These are phyloP conservation scores for Zootoca vivipara DNA, from an alignment of 2,113 vertebrate genomes.

Conservation along the genomic window DNA sequence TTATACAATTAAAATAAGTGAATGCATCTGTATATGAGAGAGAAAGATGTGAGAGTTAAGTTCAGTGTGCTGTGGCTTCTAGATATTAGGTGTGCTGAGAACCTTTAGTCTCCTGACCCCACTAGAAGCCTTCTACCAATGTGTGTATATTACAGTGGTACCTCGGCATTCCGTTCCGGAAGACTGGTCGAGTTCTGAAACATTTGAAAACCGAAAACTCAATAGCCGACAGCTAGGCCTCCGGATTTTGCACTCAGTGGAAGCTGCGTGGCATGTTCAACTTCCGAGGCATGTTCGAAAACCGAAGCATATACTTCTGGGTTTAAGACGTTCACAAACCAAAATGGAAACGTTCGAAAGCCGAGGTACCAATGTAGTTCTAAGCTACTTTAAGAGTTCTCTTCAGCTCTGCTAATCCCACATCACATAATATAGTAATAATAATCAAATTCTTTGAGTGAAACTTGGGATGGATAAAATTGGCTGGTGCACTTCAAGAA, in stretches of 20 bases:
- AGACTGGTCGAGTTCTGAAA: too few species aligned
- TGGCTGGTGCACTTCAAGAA: not conserved
- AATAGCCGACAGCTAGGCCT: too few species aligned
- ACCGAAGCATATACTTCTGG: too few species aligned
- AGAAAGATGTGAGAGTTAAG: not conserved
- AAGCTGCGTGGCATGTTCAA: too few species aligned
- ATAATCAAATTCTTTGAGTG: not conserved
- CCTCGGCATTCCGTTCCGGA: too few species aligned
- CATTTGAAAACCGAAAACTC: too few species aligned
- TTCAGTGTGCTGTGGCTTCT: not conserved
- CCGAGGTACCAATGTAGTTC: too few species aligned
- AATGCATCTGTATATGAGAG: not conserved
- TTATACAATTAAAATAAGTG: not conserved
- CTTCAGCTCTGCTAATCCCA: not conserved
- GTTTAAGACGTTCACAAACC: too few species aligned
- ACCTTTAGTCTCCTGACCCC: not conserved
- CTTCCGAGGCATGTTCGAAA: too few species aligned
- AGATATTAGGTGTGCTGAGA: not conserved
- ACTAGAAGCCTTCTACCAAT: not conserved
- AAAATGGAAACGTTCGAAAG: too few species aligned
- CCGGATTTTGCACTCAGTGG: too few species aligned
- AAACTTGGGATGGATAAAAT: not conserved
- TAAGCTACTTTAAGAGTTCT: not conserved
- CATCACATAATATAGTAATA: not conserved
- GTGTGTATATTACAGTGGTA: not conserved